phyloP scores from a whole-genome alignment of 2,888 invertebrate species.

The Zygaena filipendulae region DNA sequence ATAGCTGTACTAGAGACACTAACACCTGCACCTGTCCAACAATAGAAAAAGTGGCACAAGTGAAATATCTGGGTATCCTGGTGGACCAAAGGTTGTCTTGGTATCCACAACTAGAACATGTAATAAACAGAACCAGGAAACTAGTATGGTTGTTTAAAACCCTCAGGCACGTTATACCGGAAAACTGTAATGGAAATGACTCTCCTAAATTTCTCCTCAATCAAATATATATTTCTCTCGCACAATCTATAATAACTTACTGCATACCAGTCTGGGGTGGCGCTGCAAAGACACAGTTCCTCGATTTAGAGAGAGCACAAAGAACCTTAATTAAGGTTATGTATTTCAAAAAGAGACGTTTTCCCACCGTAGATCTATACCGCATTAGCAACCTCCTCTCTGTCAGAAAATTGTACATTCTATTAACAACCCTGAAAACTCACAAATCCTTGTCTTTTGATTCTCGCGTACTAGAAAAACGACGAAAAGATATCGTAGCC shows the following conservation, averaged over 20 bases:
- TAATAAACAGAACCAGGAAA: constrained; percentile 6
- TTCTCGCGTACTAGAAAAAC: no score
- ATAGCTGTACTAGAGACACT: background rate
- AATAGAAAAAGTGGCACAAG: constrained; percentile 3
- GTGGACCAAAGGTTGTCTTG: constrained; percentile 8
- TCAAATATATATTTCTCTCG: constrained; percentile 7
- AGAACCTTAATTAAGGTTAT: constrained; percentile 12
- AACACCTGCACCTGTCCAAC: constrained; percentile 2
- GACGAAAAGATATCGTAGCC: no score
- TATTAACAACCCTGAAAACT: no score
- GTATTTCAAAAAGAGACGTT: constrained; percentile 4
- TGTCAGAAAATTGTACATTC: no score
- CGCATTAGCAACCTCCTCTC: no score
- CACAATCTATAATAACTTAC: constrained; percentile 7
- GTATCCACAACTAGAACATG: constrained; percentile 7
- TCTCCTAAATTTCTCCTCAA: constrained; percentile 3
- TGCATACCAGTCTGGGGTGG: constrained; percentile 14
- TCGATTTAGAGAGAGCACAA: constrained; percentile 10
- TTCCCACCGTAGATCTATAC: no score
- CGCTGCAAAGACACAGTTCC: constrained; percentile 8
- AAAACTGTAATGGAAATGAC: no score
- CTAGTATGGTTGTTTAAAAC: constrained; percentile 8
- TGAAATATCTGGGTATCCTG: constrained; percentile 10
- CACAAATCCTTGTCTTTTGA: no score
- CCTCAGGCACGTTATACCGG: no score